These are phyloP conservation scores for Tetranychus piercei DNA, from an alignment of 2,888 invertebrate genomes.

Conservation along the genomic window DNA sequence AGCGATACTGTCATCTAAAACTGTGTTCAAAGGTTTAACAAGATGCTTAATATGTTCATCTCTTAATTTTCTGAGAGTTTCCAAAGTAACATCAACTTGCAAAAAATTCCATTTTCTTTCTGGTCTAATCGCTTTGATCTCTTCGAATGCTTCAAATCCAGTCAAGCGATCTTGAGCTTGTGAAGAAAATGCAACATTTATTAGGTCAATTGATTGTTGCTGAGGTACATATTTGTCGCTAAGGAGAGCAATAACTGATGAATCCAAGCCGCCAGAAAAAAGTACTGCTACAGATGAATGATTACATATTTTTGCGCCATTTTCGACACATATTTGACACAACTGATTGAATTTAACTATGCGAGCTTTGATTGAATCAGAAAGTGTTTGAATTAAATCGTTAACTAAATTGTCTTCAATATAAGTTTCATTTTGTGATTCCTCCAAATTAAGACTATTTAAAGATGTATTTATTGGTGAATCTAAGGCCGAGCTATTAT, in stretches of 20 bases:
- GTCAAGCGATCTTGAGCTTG: slow-evolving; percentile 68
- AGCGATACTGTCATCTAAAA: slow-evolving; percentile 88
- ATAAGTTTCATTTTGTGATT: background rate
- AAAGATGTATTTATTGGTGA: slow-evolving; percentile 15
- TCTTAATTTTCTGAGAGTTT: slow-evolving; percentile 31
- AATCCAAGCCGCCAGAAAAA: slow-evolving; percentile 93
- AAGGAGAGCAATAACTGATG: slow-evolving; percentile 65
- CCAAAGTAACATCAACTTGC: slow-evolving; percentile 28
- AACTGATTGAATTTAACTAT: background rate
- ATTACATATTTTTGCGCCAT: background rate
- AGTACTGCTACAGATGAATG: slow-evolving; percentile 45
- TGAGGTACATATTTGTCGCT: slow-evolving; percentile 45
- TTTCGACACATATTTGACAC: background rate
- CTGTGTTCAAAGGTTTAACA: slow-evolving; percentile 62
- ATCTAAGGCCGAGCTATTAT: background rate
- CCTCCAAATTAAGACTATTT: slow-evolving; percentile 8
- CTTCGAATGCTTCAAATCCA: slow-evolving; percentile 48
- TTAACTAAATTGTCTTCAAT: background rate
- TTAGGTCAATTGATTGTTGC: slow-evolving; percentile 58
- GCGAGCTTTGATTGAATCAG: background rate
- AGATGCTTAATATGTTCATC: slow-evolving; percentile 48
- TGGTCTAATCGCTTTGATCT: slow-evolving; percentile 50
- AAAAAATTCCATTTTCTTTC: slow-evolving; percentile 61
- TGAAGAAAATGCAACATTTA: slow-evolving; percentile 74
- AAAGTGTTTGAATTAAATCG: background rate